Conservation (phyloP, 1,140 invertebrate genomes). For the Drosophila micromelanica region DNA sequence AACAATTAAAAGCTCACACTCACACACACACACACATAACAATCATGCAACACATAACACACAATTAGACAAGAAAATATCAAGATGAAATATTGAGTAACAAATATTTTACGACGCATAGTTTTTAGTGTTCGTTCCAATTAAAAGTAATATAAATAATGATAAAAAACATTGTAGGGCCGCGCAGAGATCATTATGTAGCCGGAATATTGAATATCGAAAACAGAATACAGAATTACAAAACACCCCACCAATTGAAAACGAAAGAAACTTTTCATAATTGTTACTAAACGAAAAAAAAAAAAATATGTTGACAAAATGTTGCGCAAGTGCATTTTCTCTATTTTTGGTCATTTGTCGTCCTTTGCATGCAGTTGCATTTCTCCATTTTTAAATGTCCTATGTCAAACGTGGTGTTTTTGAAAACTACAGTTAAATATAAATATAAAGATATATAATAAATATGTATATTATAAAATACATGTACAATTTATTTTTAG, state of each 20-base stretch:
- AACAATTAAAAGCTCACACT: slow-evolving; percentile 32
- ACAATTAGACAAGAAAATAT: slow-evolving; percentile 54
- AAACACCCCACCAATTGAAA: slow-evolving; percentile 76
- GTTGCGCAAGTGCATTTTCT: slow-evolving; percentile 57
- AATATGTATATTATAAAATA: slow-evolving; percentile 21
- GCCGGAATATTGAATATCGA: slow-evolving; percentile 12
- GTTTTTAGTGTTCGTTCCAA: slow-evolving; percentile 77
- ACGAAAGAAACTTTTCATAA: slow-evolving; percentile 70
- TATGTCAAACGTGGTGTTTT: slow-evolving; percentile 65
- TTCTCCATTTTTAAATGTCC: slow-evolving; percentile 62
- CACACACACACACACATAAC: slow-evolving; percentile 14
- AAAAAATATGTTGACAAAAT: slow-evolving; percentile 44
- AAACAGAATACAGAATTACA: slow-evolving; percentile 43
- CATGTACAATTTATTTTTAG: slow-evolving; percentile 69
- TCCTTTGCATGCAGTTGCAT: slow-evolving; percentile 67
- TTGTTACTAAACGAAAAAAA: slow-evolving; percentile 51
- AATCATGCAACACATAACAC: slow-evolving; percentile 12
- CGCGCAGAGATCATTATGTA: slow-evolving; percentile 19
- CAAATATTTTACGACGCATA: slow-evolving; percentile 75
- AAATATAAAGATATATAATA: slow-evolving; percentile 45
- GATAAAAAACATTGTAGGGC: slow-evolving; percentile 42
- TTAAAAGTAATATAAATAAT: slow-evolving; percentile 35
- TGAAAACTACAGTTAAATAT: slow-evolving; percentile 69
- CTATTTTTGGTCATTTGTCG: slow-evolving; percentile 51
- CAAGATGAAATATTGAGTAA: slow-evolving; percentile 41